phyloP scores from a whole-genome alignment of 1,140 invertebrate species.

The Kradibia gibbosae region DNA sequence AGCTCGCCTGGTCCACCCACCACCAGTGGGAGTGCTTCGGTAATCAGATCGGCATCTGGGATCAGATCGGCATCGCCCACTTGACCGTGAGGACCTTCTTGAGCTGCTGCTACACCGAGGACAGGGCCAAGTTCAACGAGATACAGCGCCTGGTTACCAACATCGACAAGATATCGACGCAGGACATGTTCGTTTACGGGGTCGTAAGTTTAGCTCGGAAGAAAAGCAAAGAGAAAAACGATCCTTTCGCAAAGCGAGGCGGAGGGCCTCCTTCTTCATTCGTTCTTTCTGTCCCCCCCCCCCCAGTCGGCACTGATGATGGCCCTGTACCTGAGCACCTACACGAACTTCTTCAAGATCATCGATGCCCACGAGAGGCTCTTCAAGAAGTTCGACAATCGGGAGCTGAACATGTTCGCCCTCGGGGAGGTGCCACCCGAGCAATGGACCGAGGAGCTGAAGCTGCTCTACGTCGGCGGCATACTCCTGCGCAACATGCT shows the following conservation, averaged over 20 bases:
- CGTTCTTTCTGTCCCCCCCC: no score
- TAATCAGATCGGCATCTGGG: slow-evolving; percentile 76
- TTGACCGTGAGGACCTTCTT: slow-evolving; percentile 80
- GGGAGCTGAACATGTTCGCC: slow-evolving; percentile 50
- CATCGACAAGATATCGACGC: slow-evolving; percentile 66
- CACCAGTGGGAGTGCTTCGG: slow-evolving; percentile 85
- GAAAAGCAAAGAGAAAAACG: no score
- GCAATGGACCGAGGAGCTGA: slow-evolving; percentile 62
- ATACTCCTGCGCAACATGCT: slow-evolving; percentile 80
- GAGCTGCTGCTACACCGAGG: slow-evolving; percentile 64
- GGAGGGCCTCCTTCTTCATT: no score
- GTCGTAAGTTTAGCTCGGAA: slow-evolving; percentile 66
- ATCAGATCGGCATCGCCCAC: slow-evolving; percentile 83
- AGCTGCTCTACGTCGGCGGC: slow-evolving; percentile 75
- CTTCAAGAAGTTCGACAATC: slow-evolving; percentile 60
- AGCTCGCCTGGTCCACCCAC: slow-evolving; percentile 75
- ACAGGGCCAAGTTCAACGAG: slow-evolving; percentile 64
- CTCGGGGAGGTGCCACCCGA: slow-evolving; percentile 54
- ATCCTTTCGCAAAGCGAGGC: no score
- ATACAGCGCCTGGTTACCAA: slow-evolving; percentile 68
- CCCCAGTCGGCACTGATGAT: slow-evolving; percentile 78
- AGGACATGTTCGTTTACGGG: slow-evolving; percentile 70
- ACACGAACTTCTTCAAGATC: slow-evolving; percentile 73
- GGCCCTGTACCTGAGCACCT: slow-evolving; percentile 72
- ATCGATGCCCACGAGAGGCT: slow-evolving; percentile 59